phyloP scores from a whole-genome alignment of 2,797 vertebrate genomes.

The Hemibagrus guttatus region DNA sequence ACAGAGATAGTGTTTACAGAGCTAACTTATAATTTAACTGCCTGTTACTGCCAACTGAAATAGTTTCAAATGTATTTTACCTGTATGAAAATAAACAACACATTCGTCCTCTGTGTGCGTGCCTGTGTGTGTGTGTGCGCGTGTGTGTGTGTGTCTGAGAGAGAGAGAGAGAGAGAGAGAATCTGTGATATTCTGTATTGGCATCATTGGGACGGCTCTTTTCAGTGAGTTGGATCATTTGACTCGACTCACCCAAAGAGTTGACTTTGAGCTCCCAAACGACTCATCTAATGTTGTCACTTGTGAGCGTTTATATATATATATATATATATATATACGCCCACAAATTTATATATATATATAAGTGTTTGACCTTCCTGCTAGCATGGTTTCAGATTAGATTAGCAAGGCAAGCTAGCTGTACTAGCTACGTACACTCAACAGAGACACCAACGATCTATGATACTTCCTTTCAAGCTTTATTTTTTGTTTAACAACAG shows the following conservation, averaged over 20 bases:
- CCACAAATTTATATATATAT: too few species aligned
- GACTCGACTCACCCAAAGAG: background rate
- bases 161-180: background rate
- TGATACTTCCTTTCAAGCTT: background rate
- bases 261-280: background rate
- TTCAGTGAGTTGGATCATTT: background rate
- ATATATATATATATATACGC: too few species aligned
- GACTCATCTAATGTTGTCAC: background rate
- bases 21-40: background rate
- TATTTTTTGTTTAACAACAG: background rate
- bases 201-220: too few species aligned
- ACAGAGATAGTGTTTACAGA: background rate
- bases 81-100: background rate
- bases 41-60: background rate
- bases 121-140: background rate
- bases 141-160: background rate
- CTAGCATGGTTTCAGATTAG: background rate
- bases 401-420: background rate
- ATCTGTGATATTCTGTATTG: too few species aligned
- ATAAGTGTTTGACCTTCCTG: background rate
- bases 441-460: background rate
- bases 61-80: background rate
- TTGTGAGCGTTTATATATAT: too few species aligned
- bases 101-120: background rate
- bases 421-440: background rate